These are phyloP conservation scores for Lasius fuliginosus DNA, from an alignment of 2,888 invertebrate genomes.

Conservation along the genomic window DNA sequence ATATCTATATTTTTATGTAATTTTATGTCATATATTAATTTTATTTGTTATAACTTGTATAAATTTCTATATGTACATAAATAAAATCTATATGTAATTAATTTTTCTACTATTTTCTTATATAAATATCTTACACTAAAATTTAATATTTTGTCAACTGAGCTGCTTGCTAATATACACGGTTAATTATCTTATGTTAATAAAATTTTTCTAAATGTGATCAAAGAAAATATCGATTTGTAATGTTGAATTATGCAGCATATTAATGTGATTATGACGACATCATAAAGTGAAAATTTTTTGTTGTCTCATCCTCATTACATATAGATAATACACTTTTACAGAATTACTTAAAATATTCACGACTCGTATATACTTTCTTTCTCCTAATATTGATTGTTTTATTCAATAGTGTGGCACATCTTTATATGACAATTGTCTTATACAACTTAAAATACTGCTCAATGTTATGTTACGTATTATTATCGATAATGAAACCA, in stretches of 20 bases:
- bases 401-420: slow-evolving; percentile 41
- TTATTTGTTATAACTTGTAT: slow-evolving; percentile 6
- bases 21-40: slow-evolving; percentile 29
- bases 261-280: slow-evolving; percentile 6
- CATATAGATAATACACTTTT: not conserved
- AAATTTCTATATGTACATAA: not conserved
- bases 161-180: not conserved
- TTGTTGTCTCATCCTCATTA: not conserved
- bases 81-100: slow-evolving; percentile 33
- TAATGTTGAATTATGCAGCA: not conserved
- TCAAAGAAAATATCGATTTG: not conserved
- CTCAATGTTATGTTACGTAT: slow-evolving; percentile 13
- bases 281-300: slow-evolving; percentile 4
- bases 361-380: not conserved
- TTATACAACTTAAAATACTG: slow-evolving; percentile 25
- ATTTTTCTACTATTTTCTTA: not conserved
- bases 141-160: not conserved
- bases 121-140: slow-evolving; percentile 2
- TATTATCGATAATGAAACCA: slow-evolving; percentile 18
- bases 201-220: not conserved
- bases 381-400: slow-evolving; percentile 19
- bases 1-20: slow-evolving; percentile 26
- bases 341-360: not conserved
- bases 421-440: slow-evolving; percentile 61
- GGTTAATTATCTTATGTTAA: not conserved